phyloP scores from a whole-genome alignment of 2,888 invertebrate species.

The Spisula solida region DNA sequence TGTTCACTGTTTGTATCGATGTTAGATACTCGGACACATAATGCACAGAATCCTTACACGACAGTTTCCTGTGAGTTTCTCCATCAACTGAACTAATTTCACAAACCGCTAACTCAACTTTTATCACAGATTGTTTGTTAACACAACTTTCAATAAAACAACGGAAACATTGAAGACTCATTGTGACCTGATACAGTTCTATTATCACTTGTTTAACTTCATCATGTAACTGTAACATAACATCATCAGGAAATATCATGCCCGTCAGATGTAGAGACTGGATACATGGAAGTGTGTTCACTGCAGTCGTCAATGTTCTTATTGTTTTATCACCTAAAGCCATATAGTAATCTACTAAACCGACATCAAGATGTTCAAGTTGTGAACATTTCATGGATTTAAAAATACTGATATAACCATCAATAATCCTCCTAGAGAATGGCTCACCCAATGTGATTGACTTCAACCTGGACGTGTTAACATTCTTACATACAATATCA shows the following conservation, averaged over 20 bases:
- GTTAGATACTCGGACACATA: neutral
- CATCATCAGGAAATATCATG: neutral
- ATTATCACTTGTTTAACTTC: neutral
- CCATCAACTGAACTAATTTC: neutral
- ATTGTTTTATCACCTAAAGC: neutral
- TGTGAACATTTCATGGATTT: neutral
- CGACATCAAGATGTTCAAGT: neutral
- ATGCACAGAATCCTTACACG: neutral
- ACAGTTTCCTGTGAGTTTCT: neutral
- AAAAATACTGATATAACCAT: neutral
- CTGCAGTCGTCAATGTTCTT: neutral
- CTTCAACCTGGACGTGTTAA: neutral
- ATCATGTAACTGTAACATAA: neutral
- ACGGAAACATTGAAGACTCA: neutral
- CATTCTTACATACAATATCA: neutral
- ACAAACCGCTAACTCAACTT: neutral
- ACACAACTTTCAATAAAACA: neutral
- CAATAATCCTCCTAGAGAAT: neutral
- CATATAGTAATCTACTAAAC: neutral
- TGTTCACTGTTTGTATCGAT: neutral
- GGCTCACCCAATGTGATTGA: neutral
- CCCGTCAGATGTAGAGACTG: neutral
- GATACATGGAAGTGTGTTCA: neutral
- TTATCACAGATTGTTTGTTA: neutral
- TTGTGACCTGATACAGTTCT: neutral